Evolutionary conservation across 2,888 invertebrate species (phyloP).

Genomic region (Pheosia tremula): DNA sequence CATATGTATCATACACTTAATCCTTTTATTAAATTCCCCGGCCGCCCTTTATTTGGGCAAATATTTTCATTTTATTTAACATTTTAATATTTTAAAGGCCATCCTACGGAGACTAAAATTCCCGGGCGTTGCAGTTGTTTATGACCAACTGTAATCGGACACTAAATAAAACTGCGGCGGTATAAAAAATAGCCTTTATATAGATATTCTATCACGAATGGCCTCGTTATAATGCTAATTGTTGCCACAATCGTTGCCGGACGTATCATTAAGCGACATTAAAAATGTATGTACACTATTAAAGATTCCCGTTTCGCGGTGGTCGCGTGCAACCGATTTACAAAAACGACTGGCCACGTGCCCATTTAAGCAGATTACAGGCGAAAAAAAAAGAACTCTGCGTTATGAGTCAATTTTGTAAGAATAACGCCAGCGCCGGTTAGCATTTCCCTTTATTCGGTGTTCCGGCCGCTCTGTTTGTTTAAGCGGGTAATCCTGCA

Average conservation of each 20-base stretch:
- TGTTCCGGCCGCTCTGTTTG: constrained; percentile 75
- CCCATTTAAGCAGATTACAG: constrained; percentile 82
- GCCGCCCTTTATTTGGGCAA: constrained; percentile 44
- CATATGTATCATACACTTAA: constrained; percentile 66
- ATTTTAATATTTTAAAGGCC: constrained; percentile 27
- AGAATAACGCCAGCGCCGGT: constrained; percentile 78
- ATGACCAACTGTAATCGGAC: constrained; percentile 38
- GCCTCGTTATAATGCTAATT: constrained; percentile 79
- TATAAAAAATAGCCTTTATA: constrained; percentile 39
- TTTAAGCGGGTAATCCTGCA: constrained; percentile 79
- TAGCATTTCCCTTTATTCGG: constrained; percentile 80
- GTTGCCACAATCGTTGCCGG: constrained; percentile 72
- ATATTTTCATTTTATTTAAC: constrained; percentile 44
- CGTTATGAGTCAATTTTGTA: constrained; percentile 84
- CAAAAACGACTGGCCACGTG: constrained; percentile 79
- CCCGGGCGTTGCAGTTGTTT: constrained; percentile 25
- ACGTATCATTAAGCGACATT: constrained; percentile 75
- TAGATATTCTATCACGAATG: constrained; percentile 59
- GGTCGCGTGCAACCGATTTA: constrained; percentile 76
- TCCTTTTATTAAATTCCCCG: constrained; percentile 74
- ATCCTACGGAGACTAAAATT: constrained; percentile 23
- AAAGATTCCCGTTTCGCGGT: constrained; percentile 79
- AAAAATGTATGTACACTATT: constrained; percentile 80
- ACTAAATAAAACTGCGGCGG: constrained; percentile 39
- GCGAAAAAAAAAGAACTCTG: constrained; percentile 77